Evolutionary conservation across 2,797 vertebrate species (phyloP).

Genomic region (Anas bernieri): DNA sequence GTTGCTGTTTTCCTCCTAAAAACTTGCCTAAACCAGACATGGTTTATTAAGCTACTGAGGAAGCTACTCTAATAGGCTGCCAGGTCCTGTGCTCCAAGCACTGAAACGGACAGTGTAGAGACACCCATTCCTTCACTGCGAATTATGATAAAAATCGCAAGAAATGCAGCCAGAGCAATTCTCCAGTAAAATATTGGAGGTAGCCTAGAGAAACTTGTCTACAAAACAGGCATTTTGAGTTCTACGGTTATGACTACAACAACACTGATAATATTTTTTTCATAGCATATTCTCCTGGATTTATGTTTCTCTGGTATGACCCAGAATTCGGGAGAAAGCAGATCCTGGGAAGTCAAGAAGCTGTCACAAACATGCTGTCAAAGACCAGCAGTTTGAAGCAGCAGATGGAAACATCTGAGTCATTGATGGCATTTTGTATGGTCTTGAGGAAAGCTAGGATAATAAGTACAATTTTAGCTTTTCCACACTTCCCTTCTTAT

Average conservation of each 20-base stretch:
- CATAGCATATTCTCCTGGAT: background rate
- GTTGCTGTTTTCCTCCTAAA: background rate
- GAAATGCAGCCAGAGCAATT: background rate
- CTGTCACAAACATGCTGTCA: background rate
- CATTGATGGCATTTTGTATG: background rate
- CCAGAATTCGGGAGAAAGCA: background rate
- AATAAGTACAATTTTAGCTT: background rate
- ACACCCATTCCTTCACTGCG: background rate
- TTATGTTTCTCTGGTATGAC: background rate
- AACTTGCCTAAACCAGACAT: background rate
- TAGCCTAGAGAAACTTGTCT: background rate
- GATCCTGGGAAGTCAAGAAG: background rate
- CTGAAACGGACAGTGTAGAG: background rate
- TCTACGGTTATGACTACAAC: background rate
- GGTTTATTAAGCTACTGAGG: background rate
- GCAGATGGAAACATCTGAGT: background rate
- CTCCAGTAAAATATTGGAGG: background rate
- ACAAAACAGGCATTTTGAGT: background rate
- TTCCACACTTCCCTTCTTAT: background rate
- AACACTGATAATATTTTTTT: background rate
- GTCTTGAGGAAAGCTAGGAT: background rate
- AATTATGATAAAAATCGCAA: background rate
- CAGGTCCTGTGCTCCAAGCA: background rate
- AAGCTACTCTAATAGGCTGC: slow-evolving; percentile 12
- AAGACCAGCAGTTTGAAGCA: background rate